Base-by-base conservation (phyloP, 2,113 vertebrate genomes). In the Xerus inauris region DNA sequence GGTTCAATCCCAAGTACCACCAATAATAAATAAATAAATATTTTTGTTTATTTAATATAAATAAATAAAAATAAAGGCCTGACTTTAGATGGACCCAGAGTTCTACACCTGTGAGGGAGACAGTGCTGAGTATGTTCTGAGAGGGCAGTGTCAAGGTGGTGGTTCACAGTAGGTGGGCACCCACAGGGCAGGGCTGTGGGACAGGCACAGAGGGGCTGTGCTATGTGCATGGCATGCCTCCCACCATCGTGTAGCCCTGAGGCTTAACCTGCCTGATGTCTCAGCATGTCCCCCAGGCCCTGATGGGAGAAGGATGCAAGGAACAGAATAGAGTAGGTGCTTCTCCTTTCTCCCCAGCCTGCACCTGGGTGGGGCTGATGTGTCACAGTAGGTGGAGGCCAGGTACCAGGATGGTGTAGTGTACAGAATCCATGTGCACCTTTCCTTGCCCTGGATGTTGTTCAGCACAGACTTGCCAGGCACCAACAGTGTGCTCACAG, bases 341-440 rank as follows among this genome's bases (percentile, higher is more conserved):
- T 54, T 72, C 30, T 45, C 28, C 30, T n/a, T 9, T 8, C 59
- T 85, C 30, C 38, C 28, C 40, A 28, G 47, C 59, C 40, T 1
- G 17, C 24, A 54, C 19, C 28, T n/a, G 7, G 51, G 16, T 49
- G 3, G 24, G 45, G 38, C 24, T 13, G 5, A 42, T 2, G 0
- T 32, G 71, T 82, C 51, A 64, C 19, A 32, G 84, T 14, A 22
- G 35, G 51, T 6, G n/a, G 76, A 81, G 47, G 54, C n/a, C 6
- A 5, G 40, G 45, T 40, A 20, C 35, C 30, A 4, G 20, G 30
- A 49, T 5, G 24, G 64, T 49, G 8, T 76, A 88, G n/a, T 19
- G 16, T 30, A 5, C 10, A 10, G 35, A 2, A 1, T 45, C 30
- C n/a, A 54, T 1, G 5, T 2, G 3, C 28, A 22, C 40, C 8